These are phyloP conservation scores for Ceratothoa steindachneri DNA, from an alignment of 2,888 invertebrate species.

Conservation along the genomic window DNA sequence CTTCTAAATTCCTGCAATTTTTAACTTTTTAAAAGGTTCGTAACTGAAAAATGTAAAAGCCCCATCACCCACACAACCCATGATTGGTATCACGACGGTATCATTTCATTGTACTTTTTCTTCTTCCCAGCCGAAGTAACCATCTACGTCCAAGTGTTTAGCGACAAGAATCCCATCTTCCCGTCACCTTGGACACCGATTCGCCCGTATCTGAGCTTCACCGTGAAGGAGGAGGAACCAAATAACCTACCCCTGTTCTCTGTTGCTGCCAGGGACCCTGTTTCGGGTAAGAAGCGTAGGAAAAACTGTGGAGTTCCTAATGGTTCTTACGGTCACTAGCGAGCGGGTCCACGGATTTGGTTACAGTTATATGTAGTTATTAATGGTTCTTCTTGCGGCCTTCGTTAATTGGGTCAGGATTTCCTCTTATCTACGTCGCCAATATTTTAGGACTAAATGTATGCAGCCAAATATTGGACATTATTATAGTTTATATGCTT, in stretches of 20 bases:
- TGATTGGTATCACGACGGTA: too few relatives aligned
- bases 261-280: conserved; percentile 50
- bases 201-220: conserved; percentile 64
- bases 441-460: too few relatives aligned
- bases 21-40: too few relatives aligned
- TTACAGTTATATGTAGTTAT: neutral
- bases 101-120: too few relatives aligned
- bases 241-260: conserved; percentile 68
- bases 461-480: too few relatives aligned
- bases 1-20: too few relatives aligned
- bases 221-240: conserved; percentile 71
- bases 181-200: conserved; percentile 68
- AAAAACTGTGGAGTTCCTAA: neutral
- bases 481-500: too few relatives aligned
- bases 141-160: conserved; percentile 71
- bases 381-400: neutral
- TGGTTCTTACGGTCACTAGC: neutral
- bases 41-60: too few relatives aligned
- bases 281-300: conserved; percentile 42
- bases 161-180: conserved; percentile 71
- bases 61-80: too few relatives aligned
- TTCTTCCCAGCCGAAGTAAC: conserved; percentile 62
- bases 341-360: neutral
- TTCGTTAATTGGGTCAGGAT: neutral
- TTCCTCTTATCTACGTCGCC: neutral